Evolutionary conservation across 2,888 invertebrate species (phyloP), one percentile per base, ranked within the genome.

Genomic region (Phyllotreta striolata): DNA sequence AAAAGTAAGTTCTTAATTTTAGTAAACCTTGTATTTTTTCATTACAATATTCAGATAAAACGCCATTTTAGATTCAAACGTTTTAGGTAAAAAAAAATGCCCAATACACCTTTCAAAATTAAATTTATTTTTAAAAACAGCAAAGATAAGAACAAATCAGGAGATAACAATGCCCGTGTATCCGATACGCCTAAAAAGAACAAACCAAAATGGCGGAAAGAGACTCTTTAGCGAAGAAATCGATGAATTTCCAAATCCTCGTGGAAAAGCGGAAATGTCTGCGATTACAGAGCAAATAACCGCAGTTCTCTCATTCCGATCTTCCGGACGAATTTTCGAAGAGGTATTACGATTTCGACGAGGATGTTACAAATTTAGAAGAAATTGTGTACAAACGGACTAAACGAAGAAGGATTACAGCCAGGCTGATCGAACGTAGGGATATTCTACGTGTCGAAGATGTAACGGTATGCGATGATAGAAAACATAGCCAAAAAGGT

Each of bases 391-490:
- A 66, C 41, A 46, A 40, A 52, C 70, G 72, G 40, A 70, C 24
- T 24, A 24, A 55, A 54, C 66, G 41, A 61, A 35, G 38, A 40
- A 62, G 62, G 54, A 43, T 39, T 9, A 12, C 71, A 1, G 51
- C 39, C 2, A 74, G 75, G 66, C 35, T n/a, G n/a, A n/a, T n/a
- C n/a, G n/a, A n/a, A n/a, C n/a, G 70, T 74, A 62, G 75, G 73
- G 6, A 39, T 46, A 76, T 78, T 0, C 76, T 78, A 0, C 76
- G 72, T 8, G 73, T 74, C 1, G 76, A 81, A 63, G 80, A 83
- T 60, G 79, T 84, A 10, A 81, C 83, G 0, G 73, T n/a, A 71
- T 54, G 43, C 47, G 43, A 71, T 70, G 71, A 57, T 72, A 0
- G 44, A 56, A n/a, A 68, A 66, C 49, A 66, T 72, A 34, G 65